phyloP scores from a whole-genome alignment of 2,797 vertebrate species.

The Ctenochaetus hawaiiensis region DNA sequence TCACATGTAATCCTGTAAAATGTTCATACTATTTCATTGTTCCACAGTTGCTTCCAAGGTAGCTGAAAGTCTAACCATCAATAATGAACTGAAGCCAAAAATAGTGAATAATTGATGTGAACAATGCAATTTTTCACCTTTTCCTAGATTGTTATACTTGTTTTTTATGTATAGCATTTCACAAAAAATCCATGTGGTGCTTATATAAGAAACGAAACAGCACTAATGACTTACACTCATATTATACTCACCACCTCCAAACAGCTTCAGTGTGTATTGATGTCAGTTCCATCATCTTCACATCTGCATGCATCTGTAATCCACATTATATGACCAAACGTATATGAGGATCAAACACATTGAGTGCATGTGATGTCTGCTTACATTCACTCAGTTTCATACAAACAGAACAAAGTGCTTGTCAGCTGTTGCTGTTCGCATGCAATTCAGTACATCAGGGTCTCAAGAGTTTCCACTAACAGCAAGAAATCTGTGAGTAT shows the following conservation, averaged over 20 bases:
- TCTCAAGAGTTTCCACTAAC: not conserved
- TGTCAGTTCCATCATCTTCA: not conserved
- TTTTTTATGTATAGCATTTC: not conserved
- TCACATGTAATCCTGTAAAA: no score
- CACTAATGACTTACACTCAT: not conserved
- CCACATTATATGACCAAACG: not conserved
- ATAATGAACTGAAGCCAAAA: no score
- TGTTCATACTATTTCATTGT: not conserved
- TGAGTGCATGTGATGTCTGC: no score
- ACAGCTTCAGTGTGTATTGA: not conserved
- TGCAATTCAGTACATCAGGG: not conserved
- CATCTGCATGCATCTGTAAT: not conserved
- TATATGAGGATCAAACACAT: not conserved
- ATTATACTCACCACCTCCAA: not conserved
- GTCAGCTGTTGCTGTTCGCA: no score
- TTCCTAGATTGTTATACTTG: no score
- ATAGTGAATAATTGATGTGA: no score
- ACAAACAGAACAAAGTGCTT: no score
- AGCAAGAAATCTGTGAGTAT: conserved; percentile 1
- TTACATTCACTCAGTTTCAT: no score
- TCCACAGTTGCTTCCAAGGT: not conserved
- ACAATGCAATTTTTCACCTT: no score
- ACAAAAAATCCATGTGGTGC: not conserved
- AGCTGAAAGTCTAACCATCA: no score
- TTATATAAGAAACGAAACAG: not conserved